Percentiles rank a stretch among this genome's conserved stretches.
Conservation (phyloP, 2,113 vertebrate species). For the Atherinomorus stipes region DNA sequence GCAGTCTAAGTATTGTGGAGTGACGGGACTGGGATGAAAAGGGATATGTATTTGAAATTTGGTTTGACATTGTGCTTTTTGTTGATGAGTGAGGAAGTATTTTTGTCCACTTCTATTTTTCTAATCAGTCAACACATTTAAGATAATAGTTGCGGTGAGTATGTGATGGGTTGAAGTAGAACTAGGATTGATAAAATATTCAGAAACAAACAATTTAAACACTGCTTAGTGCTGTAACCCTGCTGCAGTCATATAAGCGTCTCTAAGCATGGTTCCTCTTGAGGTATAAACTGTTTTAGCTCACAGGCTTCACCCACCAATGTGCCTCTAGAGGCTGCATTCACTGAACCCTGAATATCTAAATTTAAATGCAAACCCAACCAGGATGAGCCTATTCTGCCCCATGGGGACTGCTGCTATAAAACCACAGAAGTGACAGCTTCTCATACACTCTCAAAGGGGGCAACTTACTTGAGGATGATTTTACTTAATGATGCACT, state of each 20-base stretch:
- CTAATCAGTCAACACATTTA: background rate
- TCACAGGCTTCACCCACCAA: slow-evolving; percentile 40
- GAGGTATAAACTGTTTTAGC: slow-evolving; percentile 37
- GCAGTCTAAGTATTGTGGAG: background rate
- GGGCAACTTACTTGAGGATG: background rate
- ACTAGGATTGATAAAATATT: no score
- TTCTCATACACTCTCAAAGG: background rate
- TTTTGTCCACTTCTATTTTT: background rate
- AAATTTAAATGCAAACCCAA: slow-evolving; percentile 48
- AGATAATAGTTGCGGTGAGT: background rate
- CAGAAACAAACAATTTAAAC: background rate
- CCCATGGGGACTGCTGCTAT: background rate
- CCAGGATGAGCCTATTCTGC: slow-evolving; percentile 19
- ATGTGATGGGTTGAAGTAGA: background rate
- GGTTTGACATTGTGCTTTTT: no score
- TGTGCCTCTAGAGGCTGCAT: slow-evolving; percentile 25
- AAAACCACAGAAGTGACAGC: slow-evolving; percentile 13
- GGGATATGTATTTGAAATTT: no score
- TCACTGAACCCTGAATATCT: slow-evolving; percentile 41
- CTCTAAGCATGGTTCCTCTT: slow-evolving; percentile 7
- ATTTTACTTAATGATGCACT: background rate
- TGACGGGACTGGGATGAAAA: background rate
- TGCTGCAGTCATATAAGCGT: background rate
- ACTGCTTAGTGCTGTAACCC: background rate
- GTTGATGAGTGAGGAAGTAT: no score